Evolutionary conservation across 2,888 invertebrate genomes (phyloP), one percentile per base, ranked within the genome.

Genomic region (Gryllus longicercus): DNA sequence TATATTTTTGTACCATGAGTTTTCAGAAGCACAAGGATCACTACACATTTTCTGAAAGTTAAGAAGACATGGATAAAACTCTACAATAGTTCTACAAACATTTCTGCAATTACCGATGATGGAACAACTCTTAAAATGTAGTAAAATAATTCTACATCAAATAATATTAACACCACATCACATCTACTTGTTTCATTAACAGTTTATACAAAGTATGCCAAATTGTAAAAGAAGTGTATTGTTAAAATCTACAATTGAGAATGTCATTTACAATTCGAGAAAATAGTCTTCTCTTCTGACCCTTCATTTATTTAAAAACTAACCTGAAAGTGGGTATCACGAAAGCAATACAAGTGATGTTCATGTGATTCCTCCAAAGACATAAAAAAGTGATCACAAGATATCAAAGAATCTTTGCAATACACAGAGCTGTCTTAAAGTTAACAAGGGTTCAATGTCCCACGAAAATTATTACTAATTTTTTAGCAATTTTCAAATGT

Each of bases 21-120:
- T 63, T 63, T 63, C n/a, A 63, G 63, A 63, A 63, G 63, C 63
- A 63, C 63, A 63, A 63, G 63, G 63, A 63, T 63, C 63, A 63
- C 63, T 63, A 63, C 63, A 63, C 63, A 63, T 63, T 63, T 63
- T 63, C 16, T 63, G 38, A 63, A 63, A 63, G 63, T 63, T 63
- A 63, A 63, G 63, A 63, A 63, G 63, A 63, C 63, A 63, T n/a
- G n/a, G 63, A 63, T 63, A 63, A 63, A 63, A 63, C 63, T 63
- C 63, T 63, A 63, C 63, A 18, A 63, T 63, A 63, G 14, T 63
- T 63, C 63, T 63, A 63, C 63, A 63, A 63, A 63, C n/a, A 63
- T 63, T 18, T 63, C 63, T 63, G 63, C 63, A 63, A 63, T 63
- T 63, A n/a, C 63, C 14, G 63, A 63, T 11, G 63, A 63, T 63